Conservation (phyloP, 2,113 vertebrate genomes). For the Sphaerodactylus townsendi region DNA sequence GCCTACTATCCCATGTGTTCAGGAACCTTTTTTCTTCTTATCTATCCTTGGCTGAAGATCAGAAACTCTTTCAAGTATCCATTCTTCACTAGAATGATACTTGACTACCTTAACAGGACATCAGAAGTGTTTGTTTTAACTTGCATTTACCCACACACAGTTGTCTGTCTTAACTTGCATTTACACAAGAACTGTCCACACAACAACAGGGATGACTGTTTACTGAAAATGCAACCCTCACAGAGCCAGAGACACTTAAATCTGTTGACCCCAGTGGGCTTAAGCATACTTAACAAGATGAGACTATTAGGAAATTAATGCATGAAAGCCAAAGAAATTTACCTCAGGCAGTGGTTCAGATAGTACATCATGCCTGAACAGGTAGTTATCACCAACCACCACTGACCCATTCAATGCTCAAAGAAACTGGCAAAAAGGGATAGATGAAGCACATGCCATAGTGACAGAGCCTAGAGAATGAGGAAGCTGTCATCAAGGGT, state of each 20-base stretch:
- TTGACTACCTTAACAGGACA: background rate
- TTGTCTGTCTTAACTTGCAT: background rate
- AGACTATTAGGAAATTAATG: background rate
- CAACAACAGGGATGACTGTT: background rate
- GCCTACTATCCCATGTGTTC: no score
- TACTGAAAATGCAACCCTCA: no score
- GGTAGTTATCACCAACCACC: background rate
- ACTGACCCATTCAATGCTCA: background rate
- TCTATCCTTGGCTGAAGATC: background rate
- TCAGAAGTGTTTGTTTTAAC: background rate
- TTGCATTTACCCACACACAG: background rate
- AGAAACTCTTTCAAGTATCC: background rate
- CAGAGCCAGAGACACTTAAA: background rate
- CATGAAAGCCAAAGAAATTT: background rate
- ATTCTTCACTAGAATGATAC: background rate
- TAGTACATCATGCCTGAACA: background rate
- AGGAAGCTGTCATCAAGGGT: no score
- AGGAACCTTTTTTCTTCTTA: no score
- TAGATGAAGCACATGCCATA: background rate
- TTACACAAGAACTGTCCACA: background rate
- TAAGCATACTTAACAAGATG: background rate
- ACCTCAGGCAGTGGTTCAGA: background rate
- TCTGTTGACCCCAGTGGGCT: no score
- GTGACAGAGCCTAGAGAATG: background rate
- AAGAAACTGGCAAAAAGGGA: background rate